A percentile compares a stretch with the other conserved stretches of the same genome.
Evolutionary conservation across 1,140 invertebrate genomes (phyloP).

Genomic region (Metopolophium dirhodum): DNA sequence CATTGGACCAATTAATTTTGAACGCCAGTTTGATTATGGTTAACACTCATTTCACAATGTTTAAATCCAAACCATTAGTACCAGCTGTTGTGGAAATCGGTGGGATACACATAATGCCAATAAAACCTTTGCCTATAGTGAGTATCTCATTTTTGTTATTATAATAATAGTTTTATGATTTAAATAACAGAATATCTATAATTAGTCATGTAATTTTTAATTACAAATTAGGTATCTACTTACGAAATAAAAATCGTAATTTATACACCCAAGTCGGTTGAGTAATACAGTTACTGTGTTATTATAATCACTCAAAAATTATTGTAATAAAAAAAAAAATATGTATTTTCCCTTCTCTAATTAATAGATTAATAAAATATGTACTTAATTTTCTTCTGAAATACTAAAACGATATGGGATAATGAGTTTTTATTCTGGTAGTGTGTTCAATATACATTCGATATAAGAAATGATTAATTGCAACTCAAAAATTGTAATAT

Average conservation of each 20-base stretch:
- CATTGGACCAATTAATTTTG: constrained; percentile 63
- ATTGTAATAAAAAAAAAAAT: too few relatives aligned
- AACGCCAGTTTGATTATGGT: constrained; percentile 66
- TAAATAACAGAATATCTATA: neutral
- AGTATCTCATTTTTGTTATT: neutral
- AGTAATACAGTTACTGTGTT: neutral
- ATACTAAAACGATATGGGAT: too few relatives aligned
- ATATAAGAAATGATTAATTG: neutral
- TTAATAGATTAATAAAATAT: too few relatives aligned
- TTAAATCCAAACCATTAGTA: constrained; percentile 59
- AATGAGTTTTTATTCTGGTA: neutral
- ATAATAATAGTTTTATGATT: neutral
- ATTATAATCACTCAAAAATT: neutral
- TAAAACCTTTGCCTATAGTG: constrained; percentile 61
- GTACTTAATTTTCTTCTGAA: too few relatives aligned
- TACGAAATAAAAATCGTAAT: neutral
- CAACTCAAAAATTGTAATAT: too few relatives aligned
- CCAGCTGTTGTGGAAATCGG: constrained; percentile 62
- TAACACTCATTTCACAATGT: constrained; percentile 62
- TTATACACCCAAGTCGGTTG: neutral
- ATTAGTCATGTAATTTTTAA: too few relatives aligned
- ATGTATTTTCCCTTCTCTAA: too few relatives aligned
- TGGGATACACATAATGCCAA: constrained; percentile 62
- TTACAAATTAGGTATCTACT: too few relatives aligned
- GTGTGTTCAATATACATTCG: neutral